Evolutionary conservation across 2,888 invertebrate genomes (phyloP), one percentile per base, ranked within the genome.

Genomic region (Oxyteleia sp.): DNA sequence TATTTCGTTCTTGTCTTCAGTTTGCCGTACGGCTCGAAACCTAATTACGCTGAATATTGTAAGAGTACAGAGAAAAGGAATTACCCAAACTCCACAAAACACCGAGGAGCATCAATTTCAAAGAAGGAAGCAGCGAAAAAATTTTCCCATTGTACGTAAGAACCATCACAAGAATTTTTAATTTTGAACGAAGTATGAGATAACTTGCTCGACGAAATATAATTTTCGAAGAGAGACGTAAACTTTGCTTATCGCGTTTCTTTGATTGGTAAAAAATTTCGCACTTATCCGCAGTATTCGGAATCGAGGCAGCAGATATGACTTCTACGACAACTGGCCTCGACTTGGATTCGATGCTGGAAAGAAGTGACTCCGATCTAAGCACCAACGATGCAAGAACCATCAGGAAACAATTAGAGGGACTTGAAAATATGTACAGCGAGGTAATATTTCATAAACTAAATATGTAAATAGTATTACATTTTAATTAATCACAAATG

Each of bases 371-470:
- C 91, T 96, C 96, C 61, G 96, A 96, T 90, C 95, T 96, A 11
- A 96, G 96, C 41, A 96, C 96, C 0, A 95, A 96, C 1, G 97
- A 97, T 91, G 96, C 97, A 1, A 94, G 96, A 86, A 96, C 97
- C 32, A 97, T 97, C 84, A 94, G 97, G 20, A 95, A 96, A 82
- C 98, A 98, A 91, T 94, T 98, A 35, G 96, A 97, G 89, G 97
- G 97, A 0, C 94, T 98, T 3, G 97, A 98, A 94, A 96, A 95
- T 87, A 98, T 97, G 97, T 98, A 98, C 91, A 96, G 96, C 0
- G 97, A 97, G 94, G 98, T 97, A 89, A 38, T 13, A n/a, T n/a
- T n/a, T n/a, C n/a, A n/a, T n/a, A n/a, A n/a, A n/a, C n/a, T n/a
- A n/a, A n/a, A n/a, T n/a, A n/a, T n/a, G n/a, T n/a, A n/a, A n/a